Evolutionary conservation across 2,888 invertebrate genomes (phyloP).

Genomic region (Dione vanillae): DNA sequence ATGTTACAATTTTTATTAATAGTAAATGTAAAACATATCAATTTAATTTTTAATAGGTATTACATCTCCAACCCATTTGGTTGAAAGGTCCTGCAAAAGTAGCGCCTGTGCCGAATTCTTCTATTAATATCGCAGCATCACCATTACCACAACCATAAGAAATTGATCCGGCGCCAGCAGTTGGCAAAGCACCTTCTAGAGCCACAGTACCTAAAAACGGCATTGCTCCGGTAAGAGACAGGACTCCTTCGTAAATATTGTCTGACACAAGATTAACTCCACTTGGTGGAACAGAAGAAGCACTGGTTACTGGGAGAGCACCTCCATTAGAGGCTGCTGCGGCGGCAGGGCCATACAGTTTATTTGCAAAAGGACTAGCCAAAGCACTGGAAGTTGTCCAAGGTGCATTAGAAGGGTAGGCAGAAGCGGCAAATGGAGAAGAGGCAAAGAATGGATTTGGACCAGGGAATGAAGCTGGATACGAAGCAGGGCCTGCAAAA

Average conservation of each 20-base stretch:
- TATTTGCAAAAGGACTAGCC: neutral
- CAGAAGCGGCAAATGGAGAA: neutral
- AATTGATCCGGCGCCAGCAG: constrained; percentile 51
- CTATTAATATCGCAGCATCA: constrained; percentile 44
- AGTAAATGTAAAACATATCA: neutral
- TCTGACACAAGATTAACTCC: constrained; percentile 52
- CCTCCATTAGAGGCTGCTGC: constrained; percentile 45
- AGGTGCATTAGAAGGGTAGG: neutral
- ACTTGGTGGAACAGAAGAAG: constrained; percentile 48
- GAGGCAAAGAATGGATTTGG: neutral
- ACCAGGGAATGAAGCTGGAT: neutral
- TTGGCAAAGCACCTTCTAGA: constrained; percentile 49
- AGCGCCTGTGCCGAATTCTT: constrained; percentile 36
- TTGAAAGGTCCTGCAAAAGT: constrained; percentile 34
- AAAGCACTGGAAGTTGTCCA: neutral
- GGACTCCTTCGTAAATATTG: constrained; percentile 52
- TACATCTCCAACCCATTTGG: neutral
- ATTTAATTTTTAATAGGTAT: neutral
- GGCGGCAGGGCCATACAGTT: constrained; percentile 12
- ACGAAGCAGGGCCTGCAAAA: neutral
- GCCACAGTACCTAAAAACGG: constrained; percentile 52
- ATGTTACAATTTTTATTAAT: constrained; percentile 5
- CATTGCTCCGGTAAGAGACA: constrained; percentile 49
- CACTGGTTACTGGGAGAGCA: constrained; percentile 52
- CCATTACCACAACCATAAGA: constrained; percentile 51